Evolutionary conservation across 2,888 invertebrate species (phyloP).

Genomic region (Hofmannophila pseudospretella): DNA sequence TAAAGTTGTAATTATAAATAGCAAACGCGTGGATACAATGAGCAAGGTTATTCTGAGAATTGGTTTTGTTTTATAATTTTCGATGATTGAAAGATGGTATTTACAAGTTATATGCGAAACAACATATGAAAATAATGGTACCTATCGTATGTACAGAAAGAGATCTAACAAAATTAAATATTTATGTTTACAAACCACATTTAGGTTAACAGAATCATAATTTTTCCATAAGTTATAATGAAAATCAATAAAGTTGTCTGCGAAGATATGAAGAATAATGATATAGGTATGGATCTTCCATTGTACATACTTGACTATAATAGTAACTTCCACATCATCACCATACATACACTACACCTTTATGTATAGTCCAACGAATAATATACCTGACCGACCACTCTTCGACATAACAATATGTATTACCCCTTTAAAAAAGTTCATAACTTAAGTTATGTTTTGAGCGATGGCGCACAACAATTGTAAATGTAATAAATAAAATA

Average conservation of each 20-base stretch:
- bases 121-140: conserved; percentile 36
- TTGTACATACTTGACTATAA: too few species aligned
- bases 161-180: conserved; percentile 45
- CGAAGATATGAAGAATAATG: not conserved
- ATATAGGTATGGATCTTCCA: too few species aligned
- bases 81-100: conserved; percentile 51
- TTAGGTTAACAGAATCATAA: conserved; percentile 51
- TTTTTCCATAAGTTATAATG: conserved; percentile 41
- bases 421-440: too few species aligned
- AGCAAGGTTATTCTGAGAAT: conserved; percentile 67
- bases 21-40: conserved; percentile 69
- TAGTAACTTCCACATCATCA: too few species aligned
- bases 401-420: too few species aligned
- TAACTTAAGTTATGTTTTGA: too few species aligned
- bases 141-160: conserved; percentile 42
- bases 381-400: too few species aligned
- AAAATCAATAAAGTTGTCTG: too few species aligned
- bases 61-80: conserved; percentile 60
- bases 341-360: too few species aligned
- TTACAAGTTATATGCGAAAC: conserved; percentile 44
- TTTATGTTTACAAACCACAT: conserved; percentile 49
- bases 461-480: too few species aligned
- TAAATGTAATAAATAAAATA: too few species aligned
- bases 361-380: too few species aligned
- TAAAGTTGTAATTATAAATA: conserved; percentile 72